Conservation (phyloP, 2,888 invertebrate genomes). For the Agapostemon virescens region DNA sequence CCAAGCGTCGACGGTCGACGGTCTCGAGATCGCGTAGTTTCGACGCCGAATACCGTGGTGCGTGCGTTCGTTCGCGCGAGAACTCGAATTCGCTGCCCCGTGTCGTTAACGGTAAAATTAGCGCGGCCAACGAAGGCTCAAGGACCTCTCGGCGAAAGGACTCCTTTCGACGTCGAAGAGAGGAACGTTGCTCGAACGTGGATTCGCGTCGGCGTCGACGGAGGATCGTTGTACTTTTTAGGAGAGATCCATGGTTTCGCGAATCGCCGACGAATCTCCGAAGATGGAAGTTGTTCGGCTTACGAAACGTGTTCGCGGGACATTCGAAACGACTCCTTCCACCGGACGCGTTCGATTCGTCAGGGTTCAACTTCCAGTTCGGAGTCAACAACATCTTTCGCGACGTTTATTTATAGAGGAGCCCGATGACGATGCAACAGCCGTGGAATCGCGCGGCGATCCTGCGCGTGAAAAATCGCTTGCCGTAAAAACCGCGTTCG, state of each 20-base stretch:
- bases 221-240: neutral
- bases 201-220: neutral
- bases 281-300: neutral
- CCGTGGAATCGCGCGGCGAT: neutral
- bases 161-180: neutral
- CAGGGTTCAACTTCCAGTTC: neutral
- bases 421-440: neutral
- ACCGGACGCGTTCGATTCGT: neutral
- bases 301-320: neutral
- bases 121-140: neutral
- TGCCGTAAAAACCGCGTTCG: neutral
- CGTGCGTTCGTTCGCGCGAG: neutral
- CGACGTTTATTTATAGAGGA: constrained; percentile 8
- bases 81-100: neutral
- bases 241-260: neutral
- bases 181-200: neutral
- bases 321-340: constrained; percentile 7
- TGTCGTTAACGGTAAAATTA: constrained; percentile 5
- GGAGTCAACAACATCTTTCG: neutral
- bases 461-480: neutral
- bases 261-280: neutral
- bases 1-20: constrained; percentile 7
- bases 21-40: neutral
- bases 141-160: neutral
- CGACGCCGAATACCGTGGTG: neutral